These are phyloP conservation scores for Rostratula benghalensis DNA, from an alignment of 2,113 vertebrate species.

Conservation along the genomic window DNA sequence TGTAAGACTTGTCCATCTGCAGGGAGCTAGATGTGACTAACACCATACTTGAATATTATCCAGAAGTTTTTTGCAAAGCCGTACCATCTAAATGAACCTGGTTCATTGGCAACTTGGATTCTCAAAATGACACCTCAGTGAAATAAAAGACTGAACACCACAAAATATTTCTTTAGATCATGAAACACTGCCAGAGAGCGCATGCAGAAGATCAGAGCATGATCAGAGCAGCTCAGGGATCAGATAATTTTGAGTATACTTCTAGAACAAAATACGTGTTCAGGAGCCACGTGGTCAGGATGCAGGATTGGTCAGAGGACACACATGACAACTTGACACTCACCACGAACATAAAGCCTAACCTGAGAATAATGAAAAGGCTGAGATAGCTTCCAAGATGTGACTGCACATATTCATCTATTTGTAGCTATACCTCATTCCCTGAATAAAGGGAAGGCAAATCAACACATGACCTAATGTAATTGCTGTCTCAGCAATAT, in stretches of 20 bases:
- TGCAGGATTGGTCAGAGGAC: neutral
- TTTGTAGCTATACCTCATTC: neutral
- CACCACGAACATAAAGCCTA: neutral
- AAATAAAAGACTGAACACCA: constrained; percentile 12
- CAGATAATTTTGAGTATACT: neutral
- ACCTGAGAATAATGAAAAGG: neutral
- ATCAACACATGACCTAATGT: neutral
- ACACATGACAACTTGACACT: neutral
- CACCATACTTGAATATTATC: neutral
- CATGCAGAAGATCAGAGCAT: neutral
- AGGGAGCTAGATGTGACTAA: neutral
- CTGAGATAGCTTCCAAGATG: neutral
- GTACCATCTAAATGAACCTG: constrained; percentile 30
- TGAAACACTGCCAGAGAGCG: neutral
- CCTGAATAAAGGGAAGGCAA: neutral
- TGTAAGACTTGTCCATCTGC: neutral
- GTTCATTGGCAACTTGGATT: constrained; percentile 52
- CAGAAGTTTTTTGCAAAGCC: neutral
- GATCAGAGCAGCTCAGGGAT: neutral
- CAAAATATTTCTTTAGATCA: neutral
- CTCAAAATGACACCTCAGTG: constrained; percentile 35
- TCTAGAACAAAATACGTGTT: neutral
- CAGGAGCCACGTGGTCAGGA: neutral
- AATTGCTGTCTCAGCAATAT: neutral
- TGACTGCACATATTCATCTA: neutral